Base-by-base conservation (phyloP, 1,140 invertebrate species). In the Diorhabda elongata region DNA sequence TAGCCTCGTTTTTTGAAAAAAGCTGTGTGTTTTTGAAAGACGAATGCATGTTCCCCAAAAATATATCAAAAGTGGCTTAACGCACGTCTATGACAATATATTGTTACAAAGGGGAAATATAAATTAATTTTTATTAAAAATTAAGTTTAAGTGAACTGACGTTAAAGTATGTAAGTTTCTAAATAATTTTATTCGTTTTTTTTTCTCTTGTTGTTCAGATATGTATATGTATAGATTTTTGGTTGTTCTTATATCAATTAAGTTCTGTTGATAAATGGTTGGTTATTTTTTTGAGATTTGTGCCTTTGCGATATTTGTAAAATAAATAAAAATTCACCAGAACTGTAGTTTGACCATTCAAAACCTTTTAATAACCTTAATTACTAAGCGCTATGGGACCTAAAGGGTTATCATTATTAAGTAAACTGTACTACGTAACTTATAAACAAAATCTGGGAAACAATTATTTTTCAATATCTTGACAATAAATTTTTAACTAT, bases 241-340 rank as follows among this genome's bases (percentile, higher is more conserved):
- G 62, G 52, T 65, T 58, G 47, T 65, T 57, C 58, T 42, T 43
- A 57, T 65, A 42, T 60, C 26, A 26, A 42, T 74, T 73, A 64
- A 67, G 73, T 74, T 76, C 67, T 68, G 69, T 76, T 74, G 73
- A 74, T 75, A 73, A 64, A 70, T 71, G 73, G 70, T 73, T 76
- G 72, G 26, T 26, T 26, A 26, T 26, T 71, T 74, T 77, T 77
- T 79, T 77, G 73, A 79, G 76, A 79, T 77, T 79, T 79, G 77
- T 79, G 76, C 77, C 77, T 79, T 79, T 70, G 77, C 77, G 71
- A 79, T 73, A 76, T 79, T 79, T 79, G 74, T 79, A 76, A 78
- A 78, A 77, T 77, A 79, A 77, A 77, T 64, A 71, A 69, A 71
- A 71, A 52, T 52, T 52, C 47, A 52, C 47, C 47, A 52, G n/a